Evolutionary conservation across 2,888 invertebrate genomes (phyloP), one percentile per base, ranked within the genome.

Genomic region (Beris morrisii): DNA sequence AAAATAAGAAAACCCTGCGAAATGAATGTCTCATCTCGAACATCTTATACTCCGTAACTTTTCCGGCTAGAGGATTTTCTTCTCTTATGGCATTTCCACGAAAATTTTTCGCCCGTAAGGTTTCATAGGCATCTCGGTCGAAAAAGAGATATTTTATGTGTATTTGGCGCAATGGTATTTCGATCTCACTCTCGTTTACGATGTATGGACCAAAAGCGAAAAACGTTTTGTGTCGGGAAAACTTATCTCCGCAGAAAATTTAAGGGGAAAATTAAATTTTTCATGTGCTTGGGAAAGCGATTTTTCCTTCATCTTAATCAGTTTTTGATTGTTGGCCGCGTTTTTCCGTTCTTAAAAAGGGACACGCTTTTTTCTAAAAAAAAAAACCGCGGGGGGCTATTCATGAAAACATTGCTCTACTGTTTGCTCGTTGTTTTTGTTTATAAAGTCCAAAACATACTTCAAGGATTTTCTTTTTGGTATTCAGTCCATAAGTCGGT

Each of bases 241-340:
- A 53, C 63, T 69, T 69, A 55, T 69, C 65, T 69, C 65, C 13
- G 45, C 48, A 55, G 43, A 59, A 66, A 54, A 43, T 61, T 69
- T 65, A 54, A 67, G 69, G 69, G 69, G 67, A 69, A 69, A 69
- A 59, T 38, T 66, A 38, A 67, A 22, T 65, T 67, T 66, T 67
- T 69, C 65, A 69, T 67, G 59, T 66, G 64, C 64, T 66, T 56
- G 58, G 44, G 58, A 57, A 57, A 57, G 48, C 32, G 65, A 69
- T 67, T 67, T 65, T 67, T 59, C 65, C 48, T 57, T 53, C 66
- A 64, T 65, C 54, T 67, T 67, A 64, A 64, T 54, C 69, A 69
- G 69, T 69, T 69, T 69, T 64, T 63, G 59, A 69, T 67, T 45
- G 64, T 58, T 66, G 54, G 67, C 67, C 69, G 69, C 67, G 67